A percentile compares a stretch with the other conserved stretches of the same genome.
Evolutionary conservation across 2,888 invertebrate genomes (phyloP).

Genomic region (Eretmocerus hayati): DNA sequence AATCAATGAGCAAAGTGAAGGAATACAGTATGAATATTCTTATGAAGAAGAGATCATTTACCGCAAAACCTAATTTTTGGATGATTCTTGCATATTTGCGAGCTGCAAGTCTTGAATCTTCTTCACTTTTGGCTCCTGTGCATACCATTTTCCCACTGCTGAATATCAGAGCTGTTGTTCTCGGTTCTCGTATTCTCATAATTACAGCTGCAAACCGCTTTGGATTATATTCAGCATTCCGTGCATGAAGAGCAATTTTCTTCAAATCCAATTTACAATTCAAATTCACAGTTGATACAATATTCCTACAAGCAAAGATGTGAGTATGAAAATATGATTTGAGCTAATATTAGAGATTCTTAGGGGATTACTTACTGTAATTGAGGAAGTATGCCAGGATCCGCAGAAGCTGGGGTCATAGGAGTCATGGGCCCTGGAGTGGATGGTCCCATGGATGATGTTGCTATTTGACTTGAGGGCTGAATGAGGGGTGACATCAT

Average conservation of each 20-base stretch:
- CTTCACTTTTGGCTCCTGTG: constrained; percentile 80
- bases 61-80: constrained; percentile 71
- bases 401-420: constrained; percentile 83
- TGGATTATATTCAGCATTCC: constrained; percentile 99
- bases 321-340: constrained; percentile 1
- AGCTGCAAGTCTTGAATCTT: constrained; percentile 69
- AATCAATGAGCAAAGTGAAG: neutral
- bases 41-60: too few species aligned
- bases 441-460: constrained; percentile 64
- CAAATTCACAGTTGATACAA: constrained; percentile 95
- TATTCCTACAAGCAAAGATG: constrained; percentile 64
- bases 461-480: constrained; percentile 56
- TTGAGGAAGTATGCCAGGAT: constrained; percentile 90
- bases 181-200: constrained; percentile 78
- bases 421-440: constrained; percentile 83
- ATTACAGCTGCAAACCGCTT: constrained; percentile 99
- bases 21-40: neutral
- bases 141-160: constrained; percentile 84
- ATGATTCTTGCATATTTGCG: constrained; percentile 77
- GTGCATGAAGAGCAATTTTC: constrained; percentile 92
- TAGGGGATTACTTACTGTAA: constrained; percentile 62
- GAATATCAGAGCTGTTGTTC: constrained; percentile 83
- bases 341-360: neutral
- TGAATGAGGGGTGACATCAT: constrained; percentile 78
- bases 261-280: constrained; percentile 93